phyloP scores from a whole-genome alignment of 2,888 invertebrate genomes.

The Bimastos eiseni region DNA sequence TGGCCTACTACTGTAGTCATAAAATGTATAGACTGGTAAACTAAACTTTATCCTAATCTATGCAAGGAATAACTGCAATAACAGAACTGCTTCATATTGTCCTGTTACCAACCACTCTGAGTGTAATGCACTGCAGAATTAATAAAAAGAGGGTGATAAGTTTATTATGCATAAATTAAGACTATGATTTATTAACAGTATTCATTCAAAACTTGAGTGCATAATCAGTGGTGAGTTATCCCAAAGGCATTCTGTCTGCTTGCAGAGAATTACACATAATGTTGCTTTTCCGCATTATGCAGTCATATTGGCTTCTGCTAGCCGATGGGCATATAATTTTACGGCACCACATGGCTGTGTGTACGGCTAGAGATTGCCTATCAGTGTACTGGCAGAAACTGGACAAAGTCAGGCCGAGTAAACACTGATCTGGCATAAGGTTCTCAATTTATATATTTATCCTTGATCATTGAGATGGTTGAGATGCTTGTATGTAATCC shows the following conservation, averaged over 20 bases:
- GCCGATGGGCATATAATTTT: not conserved
- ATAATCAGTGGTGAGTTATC: not conserved
- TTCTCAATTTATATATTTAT: not conserved
- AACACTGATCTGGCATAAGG: not conserved
- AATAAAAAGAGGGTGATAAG: not conserved
- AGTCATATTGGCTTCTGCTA: not conserved
- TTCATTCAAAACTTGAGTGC: not conserved
- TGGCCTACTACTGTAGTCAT: not conserved
- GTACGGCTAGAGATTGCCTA: not conserved
- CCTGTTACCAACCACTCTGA: too few relatives aligned
- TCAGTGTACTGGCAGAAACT: not conserved
- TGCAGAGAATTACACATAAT: not conserved
- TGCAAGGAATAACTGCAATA: not conserved
- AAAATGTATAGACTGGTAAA: not conserved
- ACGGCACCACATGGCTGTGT: not conserved
- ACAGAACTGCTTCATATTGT: too few relatives aligned
- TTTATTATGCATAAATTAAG: not conserved
- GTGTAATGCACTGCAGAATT: not conserved
- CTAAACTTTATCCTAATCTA: not conserved
- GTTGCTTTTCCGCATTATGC: not conserved
- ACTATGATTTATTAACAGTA: not conserved
- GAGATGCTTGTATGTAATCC: not conserved
- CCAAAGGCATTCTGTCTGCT: not conserved
- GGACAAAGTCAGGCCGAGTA: not conserved
- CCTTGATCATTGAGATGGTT: not conserved